These are phyloP conservation scores for Centruroides sculpturatus DNA, from an alignment of 1,140 invertebrate species.

Conservation along the genomic window DNA sequence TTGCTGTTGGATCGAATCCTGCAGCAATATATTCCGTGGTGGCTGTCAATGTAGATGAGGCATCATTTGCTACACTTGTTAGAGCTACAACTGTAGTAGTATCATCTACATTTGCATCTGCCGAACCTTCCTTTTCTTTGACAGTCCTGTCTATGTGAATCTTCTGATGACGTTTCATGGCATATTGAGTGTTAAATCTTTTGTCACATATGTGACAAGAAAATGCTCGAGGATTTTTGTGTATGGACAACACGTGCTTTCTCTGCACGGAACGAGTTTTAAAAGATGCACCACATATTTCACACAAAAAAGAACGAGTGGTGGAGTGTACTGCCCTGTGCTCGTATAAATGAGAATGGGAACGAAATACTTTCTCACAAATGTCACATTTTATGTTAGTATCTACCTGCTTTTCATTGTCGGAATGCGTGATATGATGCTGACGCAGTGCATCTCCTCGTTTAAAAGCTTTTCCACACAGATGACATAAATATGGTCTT, in stretches of 20 bases:
- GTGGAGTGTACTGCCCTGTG: constrained; percentile 29
- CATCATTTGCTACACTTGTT: too few relatives aligned
- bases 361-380: constrained; percentile 31
- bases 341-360: constrained; percentile 24
- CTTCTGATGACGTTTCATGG: constrained; percentile 28
- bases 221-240: constrained; percentile 28
- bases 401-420: constrained; percentile 15
- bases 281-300: constrained; percentile 35
- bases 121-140: neutral
- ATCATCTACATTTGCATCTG: too few relatives aligned
- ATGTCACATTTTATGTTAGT: constrained; percentile 23
- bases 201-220: constrained; percentile 27
- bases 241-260: constrained; percentile 32
- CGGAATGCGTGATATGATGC: constrained; percentile 25
- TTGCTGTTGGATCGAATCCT: too few relatives aligned
- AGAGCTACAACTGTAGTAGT: too few relatives aligned
- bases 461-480: constrained; percentile 33
- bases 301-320: constrained; percentile 31
- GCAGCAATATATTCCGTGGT: too few relatives aligned
- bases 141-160: constrained; percentile 21
- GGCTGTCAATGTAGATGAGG: too few relatives aligned
- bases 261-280: constrained; percentile 33
- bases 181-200: constrained; percentile 33
- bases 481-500: constrained; percentile 31
- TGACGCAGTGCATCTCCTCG: constrained; percentile 29